A percentile compares a stretch with the other conserved stretches of the same genome.
Conservation (phyloP, 2,888 invertebrate species). For the Hypselothyrea guttata region DNA sequence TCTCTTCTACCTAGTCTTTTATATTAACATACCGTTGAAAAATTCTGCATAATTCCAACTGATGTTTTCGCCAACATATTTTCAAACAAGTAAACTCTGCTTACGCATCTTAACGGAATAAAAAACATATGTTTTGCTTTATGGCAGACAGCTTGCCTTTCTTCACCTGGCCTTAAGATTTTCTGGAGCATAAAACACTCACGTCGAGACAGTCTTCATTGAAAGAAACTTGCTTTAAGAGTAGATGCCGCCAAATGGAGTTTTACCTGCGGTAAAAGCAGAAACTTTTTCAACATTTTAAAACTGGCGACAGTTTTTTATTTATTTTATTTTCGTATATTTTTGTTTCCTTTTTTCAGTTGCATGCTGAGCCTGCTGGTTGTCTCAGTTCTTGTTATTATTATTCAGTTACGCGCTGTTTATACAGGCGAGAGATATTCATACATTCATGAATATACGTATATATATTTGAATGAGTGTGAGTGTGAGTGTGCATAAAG, state of each 20-base stretch:
- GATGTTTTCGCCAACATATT: too few relatives aligned
- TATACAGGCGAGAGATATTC: constrained; percentile 71
- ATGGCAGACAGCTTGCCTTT: too few relatives aligned
- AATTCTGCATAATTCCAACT: too few relatives aligned
- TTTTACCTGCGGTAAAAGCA: constrained; percentile 27
- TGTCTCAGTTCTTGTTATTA: constrained; percentile 57
- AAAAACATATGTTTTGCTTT: too few relatives aligned
- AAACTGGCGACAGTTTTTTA: constrained; percentile 59
- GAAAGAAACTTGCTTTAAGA: constrained; percentile 37
- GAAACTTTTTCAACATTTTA: constrained; percentile 52
- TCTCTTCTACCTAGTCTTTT: too few relatives aligned
- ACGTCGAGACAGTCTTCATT: constrained; percentile 28
- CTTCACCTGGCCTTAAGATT: background rate
- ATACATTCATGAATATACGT: constrained; percentile 73
- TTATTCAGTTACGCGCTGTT: constrained; percentile 74
- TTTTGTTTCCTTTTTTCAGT: constrained; percentile 19
- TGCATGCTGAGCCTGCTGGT: constrained; percentile 15
- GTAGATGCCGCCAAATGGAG: constrained; percentile 34
- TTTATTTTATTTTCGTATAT: constrained; percentile 21
- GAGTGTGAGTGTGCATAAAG: constrained; percentile 25
- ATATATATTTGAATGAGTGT: constrained; percentile 7
- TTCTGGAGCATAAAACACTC: constrained; percentile 37
- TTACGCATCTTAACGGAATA: background rate
- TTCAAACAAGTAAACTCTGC: too few relatives aligned
- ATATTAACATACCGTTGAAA: too few relatives aligned